Evolutionary conservation across 1,140 invertebrate species (phyloP).

Genomic region (Pseudomyrmex sp.): DNA sequence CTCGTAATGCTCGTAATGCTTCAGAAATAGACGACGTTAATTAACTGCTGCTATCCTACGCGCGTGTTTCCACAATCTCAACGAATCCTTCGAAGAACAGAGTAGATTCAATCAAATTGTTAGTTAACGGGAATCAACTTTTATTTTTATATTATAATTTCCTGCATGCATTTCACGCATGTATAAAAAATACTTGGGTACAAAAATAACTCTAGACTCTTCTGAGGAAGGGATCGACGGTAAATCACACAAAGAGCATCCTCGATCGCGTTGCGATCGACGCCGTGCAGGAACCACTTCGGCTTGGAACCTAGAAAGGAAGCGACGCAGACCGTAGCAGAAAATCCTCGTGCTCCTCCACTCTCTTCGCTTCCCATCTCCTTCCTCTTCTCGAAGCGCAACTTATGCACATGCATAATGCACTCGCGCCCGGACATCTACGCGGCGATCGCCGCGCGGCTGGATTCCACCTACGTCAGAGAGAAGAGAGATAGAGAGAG

Average conservation of each 20-base stretch:
- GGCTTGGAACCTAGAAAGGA: constrained; percentile 26
- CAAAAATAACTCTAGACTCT: not conserved
- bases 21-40: constrained; percentile 15
- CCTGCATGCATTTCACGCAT: no score
- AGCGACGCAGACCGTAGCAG: constrained; percentile 8
- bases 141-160: no score
- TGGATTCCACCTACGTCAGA: constrained; percentile 46
- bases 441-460: constrained; percentile 23
- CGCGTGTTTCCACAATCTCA: not conserved
- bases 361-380: not conserved
- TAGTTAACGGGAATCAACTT: not conserved
- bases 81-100: not conserved
- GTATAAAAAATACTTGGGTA: not conserved
- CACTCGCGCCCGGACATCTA: constrained; percentile 25
- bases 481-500: not conserved
- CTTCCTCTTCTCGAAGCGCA: constrained; percentile 1
- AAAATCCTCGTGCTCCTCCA: not conserved
- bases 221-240: not conserved
- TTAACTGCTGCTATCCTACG: not conserved
- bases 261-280: constrained; percentile 16
- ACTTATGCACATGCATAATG: constrained; percentile 51
- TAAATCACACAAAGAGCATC: constrained; percentile 25
- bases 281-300: not conserved
- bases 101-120: not conserved
- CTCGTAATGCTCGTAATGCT: not conserved